Conservation (phyloP, 2,888 invertebrate species). For the Drosophila differens region DNA sequence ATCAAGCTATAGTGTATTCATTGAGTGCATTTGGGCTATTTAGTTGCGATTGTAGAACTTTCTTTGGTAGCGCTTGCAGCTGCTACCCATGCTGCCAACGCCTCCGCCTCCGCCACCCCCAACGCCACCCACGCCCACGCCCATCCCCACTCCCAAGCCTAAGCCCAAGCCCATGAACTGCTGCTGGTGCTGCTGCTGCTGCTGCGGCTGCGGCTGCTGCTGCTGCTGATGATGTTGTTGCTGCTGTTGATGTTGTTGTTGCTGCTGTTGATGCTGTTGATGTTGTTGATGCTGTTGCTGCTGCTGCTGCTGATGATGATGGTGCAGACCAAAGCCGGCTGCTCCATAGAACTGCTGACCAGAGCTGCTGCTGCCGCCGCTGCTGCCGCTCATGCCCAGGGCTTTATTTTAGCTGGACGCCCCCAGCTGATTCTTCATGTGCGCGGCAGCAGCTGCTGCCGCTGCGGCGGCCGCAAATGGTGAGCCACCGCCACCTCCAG, state of each 20-base stretch:
- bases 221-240: slow-evolving; percentile 48
- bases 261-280: slow-evolving; percentile 33
- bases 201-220: slow-evolving; percentile 41
- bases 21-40: slow-evolving; percentile 9
- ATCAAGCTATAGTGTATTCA: slow-evolving; percentile 9
- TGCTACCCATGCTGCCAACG: slow-evolving; percentile 74
- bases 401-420: slow-evolving; percentile 86
- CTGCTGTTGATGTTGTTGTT: slow-evolving; percentile 31
- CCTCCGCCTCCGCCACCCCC: slow-evolving; percentile 59
- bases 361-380: slow-evolving; percentile 44
- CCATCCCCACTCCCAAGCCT: slow-evolving; percentile 56
- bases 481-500: slow-evolving; percentile 74
- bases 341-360: slow-evolving; percentile 67
- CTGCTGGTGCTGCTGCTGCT: slow-evolving; percentile 63
- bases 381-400: slow-evolving; percentile 74
- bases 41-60: slow-evolving; percentile 83
- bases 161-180: slow-evolving; percentile 64
- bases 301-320: slow-evolving; percentile 61
- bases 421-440: slow-evolving; percentile 85
- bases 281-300: slow-evolving; percentile 47
- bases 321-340: slow-evolving; percentile 61
- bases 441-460: slow-evolving; percentile 82
- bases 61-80: slow-evolving; percentile 85
- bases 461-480: slow-evolving; percentile 82
- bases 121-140: slow-evolving; percentile 34